A percentile compares a stretch with the other conserved stretches of the same genome.
These are phyloP conservation scores for Anthoscopus minutus DNA, from an alignment of 2,113 vertebrate genomes.

Conservation along the genomic window DNA sequence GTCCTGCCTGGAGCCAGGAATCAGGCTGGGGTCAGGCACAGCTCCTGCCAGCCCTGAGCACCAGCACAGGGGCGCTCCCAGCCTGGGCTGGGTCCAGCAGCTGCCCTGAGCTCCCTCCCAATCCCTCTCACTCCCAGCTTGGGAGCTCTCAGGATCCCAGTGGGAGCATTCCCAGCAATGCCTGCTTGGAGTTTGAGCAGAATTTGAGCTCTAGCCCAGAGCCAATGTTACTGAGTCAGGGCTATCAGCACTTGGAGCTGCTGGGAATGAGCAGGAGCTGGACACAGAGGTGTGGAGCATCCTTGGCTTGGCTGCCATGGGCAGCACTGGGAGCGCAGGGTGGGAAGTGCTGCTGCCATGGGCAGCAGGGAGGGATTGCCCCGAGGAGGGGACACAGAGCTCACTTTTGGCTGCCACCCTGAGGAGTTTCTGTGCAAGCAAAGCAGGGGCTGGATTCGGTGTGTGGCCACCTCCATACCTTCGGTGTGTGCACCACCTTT, in stretches of 20 bases:
- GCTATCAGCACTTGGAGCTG: not conserved
- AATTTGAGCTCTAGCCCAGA: not conserved
- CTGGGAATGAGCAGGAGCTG: not conserved
- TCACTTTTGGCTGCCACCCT: not conserved
- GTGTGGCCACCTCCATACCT: not conserved
- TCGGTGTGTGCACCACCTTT: not conserved
- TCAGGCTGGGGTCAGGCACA: rapidly evolving
- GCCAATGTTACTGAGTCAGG: not conserved
- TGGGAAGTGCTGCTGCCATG: rapidly evolving
- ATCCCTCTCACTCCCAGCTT: not conserved
- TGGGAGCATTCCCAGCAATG: not conserved
- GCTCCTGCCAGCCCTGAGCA: not conserved
- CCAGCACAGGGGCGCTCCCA: not conserved
- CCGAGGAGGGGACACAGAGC: not conserved
- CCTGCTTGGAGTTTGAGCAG: not conserved
- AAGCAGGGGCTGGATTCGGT: not conserved
- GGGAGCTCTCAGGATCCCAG: not conserved
- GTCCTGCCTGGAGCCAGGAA: not conserved
- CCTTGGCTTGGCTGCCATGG: not conserved
- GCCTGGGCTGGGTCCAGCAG: rapidly evolving
- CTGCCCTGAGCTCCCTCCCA: not conserved
- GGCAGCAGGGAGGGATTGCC: not conserved
- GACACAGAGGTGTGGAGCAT: not conserved
- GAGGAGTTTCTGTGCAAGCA: not conserved
- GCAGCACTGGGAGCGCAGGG: rapidly evolving